Conservation (phyloP, 2,888 invertebrate species). For the Tipula helvola region DNA sequence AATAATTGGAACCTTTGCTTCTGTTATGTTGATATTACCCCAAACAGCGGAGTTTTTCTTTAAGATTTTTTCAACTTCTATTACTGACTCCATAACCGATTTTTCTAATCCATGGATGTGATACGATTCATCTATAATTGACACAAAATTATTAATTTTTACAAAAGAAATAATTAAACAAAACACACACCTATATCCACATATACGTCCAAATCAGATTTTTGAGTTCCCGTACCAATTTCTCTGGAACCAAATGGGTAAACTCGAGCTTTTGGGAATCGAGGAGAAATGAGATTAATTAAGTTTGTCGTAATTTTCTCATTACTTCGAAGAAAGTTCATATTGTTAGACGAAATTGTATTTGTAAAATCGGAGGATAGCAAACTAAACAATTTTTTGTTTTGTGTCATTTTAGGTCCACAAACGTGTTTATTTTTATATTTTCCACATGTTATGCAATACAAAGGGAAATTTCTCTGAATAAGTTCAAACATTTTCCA, state of each 20-base stretch:
- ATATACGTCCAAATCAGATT: slow-evolving; percentile 44
- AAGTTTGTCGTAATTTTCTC: background rate
- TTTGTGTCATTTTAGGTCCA: no score
- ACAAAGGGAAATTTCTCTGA: no score
- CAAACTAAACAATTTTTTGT: no score
- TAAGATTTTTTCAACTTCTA: slow-evolving; percentile 18
- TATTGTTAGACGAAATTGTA: background rate
- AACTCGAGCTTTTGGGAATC: background rate
- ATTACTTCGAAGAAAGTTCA: background rate
- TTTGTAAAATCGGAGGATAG: background rate
- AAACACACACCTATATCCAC: slow-evolving; percentile 35
- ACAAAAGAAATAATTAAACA: background rate
- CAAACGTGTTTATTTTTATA: no score
- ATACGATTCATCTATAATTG: background rate
- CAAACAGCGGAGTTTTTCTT: slow-evolving; percentile 24
- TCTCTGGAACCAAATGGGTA: slow-evolving; percentile 25
- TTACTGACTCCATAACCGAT: slow-evolving; percentile 20
- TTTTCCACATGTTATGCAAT: no score
- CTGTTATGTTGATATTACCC: slow-evolving; percentile 32
- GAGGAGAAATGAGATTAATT: background rate
- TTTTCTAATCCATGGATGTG: background rate
- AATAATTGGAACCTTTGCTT: slow-evolving; percentile 48
- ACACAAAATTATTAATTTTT: background rate
- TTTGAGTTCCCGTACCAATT: slow-evolving; percentile 38
- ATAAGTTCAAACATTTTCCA: no score